Conservation (phyloP, 2,113 vertebrate species). For the Caranx melampygus region DNA sequence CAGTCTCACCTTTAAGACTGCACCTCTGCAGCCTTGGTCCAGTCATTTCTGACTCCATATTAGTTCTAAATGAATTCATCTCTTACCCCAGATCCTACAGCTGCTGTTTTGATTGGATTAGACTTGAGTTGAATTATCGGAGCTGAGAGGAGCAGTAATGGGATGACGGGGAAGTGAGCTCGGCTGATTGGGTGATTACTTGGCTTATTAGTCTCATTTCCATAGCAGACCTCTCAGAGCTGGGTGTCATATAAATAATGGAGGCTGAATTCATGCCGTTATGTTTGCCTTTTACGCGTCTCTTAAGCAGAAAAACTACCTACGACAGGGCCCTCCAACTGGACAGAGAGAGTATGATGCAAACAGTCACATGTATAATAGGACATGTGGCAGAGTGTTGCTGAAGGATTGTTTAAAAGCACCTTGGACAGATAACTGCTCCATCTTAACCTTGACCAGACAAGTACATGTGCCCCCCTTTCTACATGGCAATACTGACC, state of each 20-base stretch:
- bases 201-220: conserved; percentile 67
- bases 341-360: background rate
- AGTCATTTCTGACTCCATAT: conserved; percentile 41
- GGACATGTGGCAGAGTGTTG: background rate
- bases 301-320: conserved; percentile 1
- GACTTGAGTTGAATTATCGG: conserved; percentile 61
- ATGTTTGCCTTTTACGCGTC: background rate
- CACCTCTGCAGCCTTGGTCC: conserved; percentile 2
- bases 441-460: conserved; percentile 72
- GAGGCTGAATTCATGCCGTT: background rate
- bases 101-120: conserved; percentile 70
- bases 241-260: background rate
- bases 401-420: conserved; percentile 36
- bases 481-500: conserved; percentile 53
- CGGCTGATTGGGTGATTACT: conserved; percentile 72
- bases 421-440: conserved; percentile 43
- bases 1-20: conserved; percentile 15
- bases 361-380: conserved; percentile 11
- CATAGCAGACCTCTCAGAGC: conserved; percentile 34
- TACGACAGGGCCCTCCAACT: background rate
- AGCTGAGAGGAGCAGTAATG: conserved; percentile 66
- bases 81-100: conserved; percentile 51
- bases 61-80: conserved; percentile 54
- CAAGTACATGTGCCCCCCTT: conserved; percentile 2
- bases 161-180: conserved; percentile 49